Percentiles rank a stretch among this genome's conserved stretches.
These are phyloP conservation scores for Himalopsyche kuldschensis DNA, from an alignment of 2,888 invertebrate genomes.

Conservation along the genomic window DNA sequence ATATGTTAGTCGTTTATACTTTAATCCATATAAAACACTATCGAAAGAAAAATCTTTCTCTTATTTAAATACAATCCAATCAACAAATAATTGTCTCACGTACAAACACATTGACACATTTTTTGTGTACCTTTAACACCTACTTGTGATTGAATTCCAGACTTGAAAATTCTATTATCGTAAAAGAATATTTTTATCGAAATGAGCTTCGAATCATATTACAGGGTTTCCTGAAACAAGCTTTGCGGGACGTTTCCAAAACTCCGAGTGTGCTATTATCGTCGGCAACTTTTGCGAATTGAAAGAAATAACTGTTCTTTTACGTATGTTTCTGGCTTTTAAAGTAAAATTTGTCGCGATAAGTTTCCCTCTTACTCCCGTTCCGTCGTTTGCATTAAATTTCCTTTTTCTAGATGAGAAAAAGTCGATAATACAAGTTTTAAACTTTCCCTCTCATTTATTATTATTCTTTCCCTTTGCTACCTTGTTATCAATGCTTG, in stretches of 20 bases:
- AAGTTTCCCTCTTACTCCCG: conserved; percentile 13
- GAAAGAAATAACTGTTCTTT: conserved; percentile 31
- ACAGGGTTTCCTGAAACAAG: conserved; percentile 16
- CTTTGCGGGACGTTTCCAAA: conserved; percentile 20
- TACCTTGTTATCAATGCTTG: conserved; percentile 26
- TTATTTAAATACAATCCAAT: no score
- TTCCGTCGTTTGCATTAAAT: conserved; percentile 23
- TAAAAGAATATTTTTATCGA: not conserved
- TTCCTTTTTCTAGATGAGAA: conserved; percentile 22
- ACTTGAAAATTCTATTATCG: not conserved
- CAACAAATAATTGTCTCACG: no score
- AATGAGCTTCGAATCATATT: conserved; percentile 13
- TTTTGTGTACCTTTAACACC: not conserved
- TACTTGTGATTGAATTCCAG: not conserved
- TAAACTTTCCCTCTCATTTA: conserved; percentile 15
- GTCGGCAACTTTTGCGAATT: conserved; percentile 30
- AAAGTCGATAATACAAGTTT: conserved; percentile 20
- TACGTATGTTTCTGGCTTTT: conserved; percentile 32
- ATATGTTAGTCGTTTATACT: no score
- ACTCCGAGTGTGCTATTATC: conserved; percentile 26
- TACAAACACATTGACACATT: no score
- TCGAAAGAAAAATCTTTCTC: no score
- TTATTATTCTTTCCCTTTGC: conserved; percentile 13
- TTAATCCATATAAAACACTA: no score
- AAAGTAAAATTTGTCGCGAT: conserved; percentile 32